These are phyloP conservation scores for Larimichthys crocea DNA, from an alignment of 2,113 vertebrate genomes.

Conservation along the genomic window DNA sequence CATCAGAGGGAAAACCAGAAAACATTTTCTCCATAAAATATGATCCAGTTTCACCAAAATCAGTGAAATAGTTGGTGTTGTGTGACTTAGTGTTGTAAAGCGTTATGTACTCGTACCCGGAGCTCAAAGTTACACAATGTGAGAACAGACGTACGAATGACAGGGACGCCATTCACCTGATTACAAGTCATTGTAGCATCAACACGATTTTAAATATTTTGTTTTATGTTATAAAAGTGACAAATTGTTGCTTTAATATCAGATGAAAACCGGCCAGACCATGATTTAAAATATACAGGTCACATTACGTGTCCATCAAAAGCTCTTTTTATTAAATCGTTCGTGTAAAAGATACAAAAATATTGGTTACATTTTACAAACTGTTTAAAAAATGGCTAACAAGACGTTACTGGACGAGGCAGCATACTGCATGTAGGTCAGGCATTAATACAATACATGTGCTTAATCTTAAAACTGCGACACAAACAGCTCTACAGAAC, in stretches of 20 bases:
- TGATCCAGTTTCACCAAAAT: too few relatives aligned
- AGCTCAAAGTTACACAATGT: too few relatives aligned
- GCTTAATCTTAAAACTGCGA: background rate
- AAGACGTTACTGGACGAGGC: background rate
- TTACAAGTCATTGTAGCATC: too few relatives aligned
- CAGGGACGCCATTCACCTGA: too few relatives aligned
- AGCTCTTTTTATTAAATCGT: slow-evolving; percentile 48
- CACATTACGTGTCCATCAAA: background rate
- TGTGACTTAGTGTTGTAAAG: too few relatives aligned
- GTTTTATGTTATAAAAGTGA: too few relatives aligned
- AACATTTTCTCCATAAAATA: too few relatives aligned
- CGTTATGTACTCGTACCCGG: too few relatives aligned
- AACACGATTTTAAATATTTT: too few relatives aligned
- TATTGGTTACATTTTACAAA: slow-evolving; percentile 45
- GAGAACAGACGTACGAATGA: too few relatives aligned
- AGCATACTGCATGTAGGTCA: background rate
- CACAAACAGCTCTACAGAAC: slow-evolving; percentile 16
- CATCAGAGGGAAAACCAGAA: too few relatives aligned
- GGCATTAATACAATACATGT: background rate
- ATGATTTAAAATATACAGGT: background rate
- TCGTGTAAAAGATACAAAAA: slow-evolving; percentile 64
- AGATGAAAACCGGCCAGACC: background rate
- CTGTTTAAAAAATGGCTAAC: slow-evolving; percentile 17
- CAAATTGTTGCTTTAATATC: background rate
- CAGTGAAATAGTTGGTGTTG: too few relatives aligned